phyloP scores from a whole-genome alignment of 2,888 invertebrate species.

The Leptogaster cylindrica region DNA sequence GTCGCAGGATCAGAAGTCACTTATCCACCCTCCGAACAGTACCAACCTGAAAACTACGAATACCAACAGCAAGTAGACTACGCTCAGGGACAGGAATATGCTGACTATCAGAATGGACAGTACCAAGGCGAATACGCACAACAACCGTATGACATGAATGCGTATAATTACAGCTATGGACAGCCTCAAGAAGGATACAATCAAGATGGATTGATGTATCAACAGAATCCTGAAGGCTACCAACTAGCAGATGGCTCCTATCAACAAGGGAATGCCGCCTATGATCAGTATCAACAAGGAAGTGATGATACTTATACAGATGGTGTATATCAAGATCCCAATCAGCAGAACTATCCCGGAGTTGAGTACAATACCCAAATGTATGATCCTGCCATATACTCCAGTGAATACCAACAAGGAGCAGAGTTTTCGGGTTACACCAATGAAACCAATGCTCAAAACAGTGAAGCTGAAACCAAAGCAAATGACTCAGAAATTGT shows the following conservation, averaged over 20 bases:
- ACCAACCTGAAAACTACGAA: constrained; percentile 4
- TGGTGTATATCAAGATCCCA: constrained; percentile 52
- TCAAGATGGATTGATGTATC: not conserved
- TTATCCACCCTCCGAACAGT: not conserved
- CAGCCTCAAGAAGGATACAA: too few relatives aligned
- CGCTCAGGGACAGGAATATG: constrained; percentile 22
- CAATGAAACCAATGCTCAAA: constrained; percentile 9
- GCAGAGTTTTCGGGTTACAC: constrained; percentile 42
- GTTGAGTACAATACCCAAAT: constrained; percentile 51
- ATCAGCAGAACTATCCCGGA: constrained; percentile 49
- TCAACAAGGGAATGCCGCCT: not conserved
- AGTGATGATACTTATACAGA: not conserved
- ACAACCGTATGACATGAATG: constrained; percentile 55
- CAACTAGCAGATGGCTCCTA: not conserved
- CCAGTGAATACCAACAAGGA: not conserved
- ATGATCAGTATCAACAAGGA: not conserved
- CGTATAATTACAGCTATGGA: constrained; percentile 59
- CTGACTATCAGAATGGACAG: constrained; percentile 42
- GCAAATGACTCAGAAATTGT: not conserved
- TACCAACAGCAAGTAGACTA: constrained; percentile 19
- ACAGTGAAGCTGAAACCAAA: not conserved
- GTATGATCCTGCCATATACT: constrained; percentile 2
- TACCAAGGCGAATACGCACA: constrained; percentile 57
- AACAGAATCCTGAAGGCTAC: not conserved
- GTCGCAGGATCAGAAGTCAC: not conserved